Evolutionary conservation across 2,113 vertebrate genomes (phyloP), one percentile per base, ranked within the genome.

Genomic region (Ctenomys sociabilis): DNA sequence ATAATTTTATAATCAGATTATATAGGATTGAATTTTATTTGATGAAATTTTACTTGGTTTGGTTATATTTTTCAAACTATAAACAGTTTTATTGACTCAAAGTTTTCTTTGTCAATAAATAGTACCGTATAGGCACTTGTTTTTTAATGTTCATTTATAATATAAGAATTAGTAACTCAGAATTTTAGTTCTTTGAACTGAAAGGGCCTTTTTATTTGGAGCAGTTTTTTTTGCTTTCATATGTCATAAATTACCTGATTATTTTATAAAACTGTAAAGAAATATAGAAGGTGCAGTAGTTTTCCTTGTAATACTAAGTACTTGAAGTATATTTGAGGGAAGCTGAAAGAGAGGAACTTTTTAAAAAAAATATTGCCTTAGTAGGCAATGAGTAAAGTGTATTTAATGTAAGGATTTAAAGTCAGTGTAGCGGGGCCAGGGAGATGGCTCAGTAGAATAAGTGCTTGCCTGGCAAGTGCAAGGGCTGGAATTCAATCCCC

Each of bases 101-200:
- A 78, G 5, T 91, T 86, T 75, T 54, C 30, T 57, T 90, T 70
- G 19, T 78, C 70, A 70, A 28, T 83, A 66, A 75, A 40, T 66
- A 43, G 66, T 78, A 22, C 22, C 19, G 63, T 52, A 45, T 61
- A 77, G 80, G 66, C 30, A 87, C 37, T 75, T 80, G 66, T 35
- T 75, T 64, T 57, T 54, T 32, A 64, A 40, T 61, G 90, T 92
- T 73, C 21, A 57, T 93, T 85, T 87, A 59, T 49, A 93, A 57
- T n/a, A 24, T 91, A 57, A 90, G n/a, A 90, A 82, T 90, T 82
- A 86, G 66, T 86, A 83, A 82, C 75, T 96, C 32, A 68, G 19
- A 70, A 82, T 91, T 96, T 66, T 73, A 82, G 64, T 64, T 90
- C 43, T 49, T 90, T 91, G 68, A 84, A 70, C 61, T 70, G 70